Percentiles rank a stretch among this genome's conserved stretches.
Conservation (phyloP, 92 coral and sea anemone genomes). For the Zoanthus solanderi region DNA sequence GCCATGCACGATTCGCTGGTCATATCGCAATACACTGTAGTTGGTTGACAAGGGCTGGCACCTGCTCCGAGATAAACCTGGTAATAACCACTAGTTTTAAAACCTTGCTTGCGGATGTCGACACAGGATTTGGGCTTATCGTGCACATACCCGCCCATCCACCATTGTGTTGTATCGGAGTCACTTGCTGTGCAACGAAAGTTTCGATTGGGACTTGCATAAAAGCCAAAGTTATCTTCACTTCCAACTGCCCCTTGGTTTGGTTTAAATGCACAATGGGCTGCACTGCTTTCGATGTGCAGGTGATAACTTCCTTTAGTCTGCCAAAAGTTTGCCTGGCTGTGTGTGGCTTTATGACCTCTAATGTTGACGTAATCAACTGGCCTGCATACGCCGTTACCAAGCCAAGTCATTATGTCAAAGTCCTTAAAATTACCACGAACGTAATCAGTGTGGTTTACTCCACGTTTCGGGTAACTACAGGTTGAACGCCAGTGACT, state of each 20-base stretch:
- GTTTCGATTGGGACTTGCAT: background rate
- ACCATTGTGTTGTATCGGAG: background rate
- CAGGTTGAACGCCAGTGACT: too few species aligned
- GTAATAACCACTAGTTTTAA: background rate
- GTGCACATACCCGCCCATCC: background rate
- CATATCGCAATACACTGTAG: conserved; percentile 3
- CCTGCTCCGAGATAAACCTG: background rate
- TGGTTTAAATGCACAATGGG: background rate
- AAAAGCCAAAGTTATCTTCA: conserved; percentile 9
- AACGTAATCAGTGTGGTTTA: too few species aligned
- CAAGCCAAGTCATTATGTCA: too few species aligned
- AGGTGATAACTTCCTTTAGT: too few species aligned
- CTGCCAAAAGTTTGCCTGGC: too few species aligned
- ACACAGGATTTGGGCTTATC: background rate
- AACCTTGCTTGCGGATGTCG: background rate
- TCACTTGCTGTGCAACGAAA: background rate
- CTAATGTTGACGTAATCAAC: too few species aligned
- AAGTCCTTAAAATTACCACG: too few species aligned
- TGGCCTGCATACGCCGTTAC: too few species aligned
- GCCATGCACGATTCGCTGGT: background rate
- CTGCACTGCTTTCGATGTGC: too few species aligned
- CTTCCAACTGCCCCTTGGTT: conserved; percentile 1
- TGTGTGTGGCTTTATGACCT: too few species aligned
- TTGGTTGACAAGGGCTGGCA: conserved; percentile 1
- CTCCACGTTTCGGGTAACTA: too few species aligned